phyloP scores from a whole-genome alignment of 2,113 vertebrate species.

The Ctenodactylus gundi region DNA sequence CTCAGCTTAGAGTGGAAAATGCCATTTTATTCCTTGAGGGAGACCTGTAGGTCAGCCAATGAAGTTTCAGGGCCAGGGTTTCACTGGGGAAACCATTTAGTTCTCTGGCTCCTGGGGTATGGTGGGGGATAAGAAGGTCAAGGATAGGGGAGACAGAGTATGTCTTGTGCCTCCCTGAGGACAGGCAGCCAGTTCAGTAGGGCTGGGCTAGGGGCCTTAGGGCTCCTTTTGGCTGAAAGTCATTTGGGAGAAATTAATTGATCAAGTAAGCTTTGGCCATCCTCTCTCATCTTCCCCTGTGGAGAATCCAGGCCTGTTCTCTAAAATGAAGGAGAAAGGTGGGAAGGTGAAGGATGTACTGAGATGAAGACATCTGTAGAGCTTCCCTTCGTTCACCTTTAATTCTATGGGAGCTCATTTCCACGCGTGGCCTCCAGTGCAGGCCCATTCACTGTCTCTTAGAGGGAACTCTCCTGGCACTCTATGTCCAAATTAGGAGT shows the following conservation, averaged over 20 bases:
- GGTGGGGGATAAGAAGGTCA: background rate
- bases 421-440: background rate
- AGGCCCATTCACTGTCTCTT: conserved; percentile 47
- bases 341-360: background rate
- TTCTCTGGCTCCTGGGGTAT: background rate
- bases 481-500: background rate
- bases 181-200: background rate
- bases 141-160: background rate
- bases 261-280: background rate
- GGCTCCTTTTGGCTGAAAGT: background rate
- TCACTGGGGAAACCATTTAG: background rate
- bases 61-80: background rate
- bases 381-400: background rate
- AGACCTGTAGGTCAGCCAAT: background rate
- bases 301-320: background rate
- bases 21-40: background rate
- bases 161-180: background rate
- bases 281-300: background rate
- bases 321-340: background rate
- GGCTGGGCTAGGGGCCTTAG: background rate
- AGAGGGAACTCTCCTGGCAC: background rate
- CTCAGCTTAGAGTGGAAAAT: background rate
- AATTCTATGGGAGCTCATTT: background rate
- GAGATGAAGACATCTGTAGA: background rate
- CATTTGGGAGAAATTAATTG: background rate